Conservation (phyloP, 1,140 invertebrate species). For the Cydia amplana region DNA sequence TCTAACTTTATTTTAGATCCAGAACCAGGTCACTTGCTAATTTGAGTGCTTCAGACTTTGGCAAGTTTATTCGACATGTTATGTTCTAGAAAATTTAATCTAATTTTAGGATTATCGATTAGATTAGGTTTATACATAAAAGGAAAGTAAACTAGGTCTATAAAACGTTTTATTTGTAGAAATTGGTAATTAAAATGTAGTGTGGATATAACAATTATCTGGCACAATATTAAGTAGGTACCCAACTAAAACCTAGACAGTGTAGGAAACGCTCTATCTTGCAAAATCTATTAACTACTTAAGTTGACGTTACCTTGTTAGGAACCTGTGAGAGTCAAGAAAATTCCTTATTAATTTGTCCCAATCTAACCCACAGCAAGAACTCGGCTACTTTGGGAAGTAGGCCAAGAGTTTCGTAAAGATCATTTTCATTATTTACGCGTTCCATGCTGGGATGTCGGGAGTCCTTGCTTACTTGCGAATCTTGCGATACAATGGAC, state of each 20-base stretch:
- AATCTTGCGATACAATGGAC: neutral
- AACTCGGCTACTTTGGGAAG: neutral
- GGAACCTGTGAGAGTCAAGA: neutral
- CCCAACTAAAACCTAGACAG: neutral
- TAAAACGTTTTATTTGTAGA: too few species aligned
- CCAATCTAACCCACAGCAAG: neutral
- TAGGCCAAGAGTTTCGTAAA: neutral
- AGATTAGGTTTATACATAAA: too few species aligned
- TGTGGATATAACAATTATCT: too few species aligned
- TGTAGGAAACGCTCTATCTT: neutral
- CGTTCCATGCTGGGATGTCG: neutral
- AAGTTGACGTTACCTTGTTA: conserved; percentile 6
- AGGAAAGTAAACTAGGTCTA: too few species aligned
- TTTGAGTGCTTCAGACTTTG: conserved; percentile 45
- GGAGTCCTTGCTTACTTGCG: neutral
- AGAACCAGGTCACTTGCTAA: conserved; percentile 48
- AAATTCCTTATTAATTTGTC: conserved; percentile 21
- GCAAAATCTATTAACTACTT: neutral
- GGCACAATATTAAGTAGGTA: too few species aligned
- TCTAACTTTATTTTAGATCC: conserved; percentile 49
- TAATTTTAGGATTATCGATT: too few species aligned
- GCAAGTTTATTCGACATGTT: conserved; percentile 34
- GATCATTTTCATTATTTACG: conserved; percentile 19
- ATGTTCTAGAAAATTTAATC: too few species aligned
- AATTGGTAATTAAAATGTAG: too few species aligned